Evolutionary conservation across 2,113 vertebrate genomes (phyloP).

Genomic region (Vimba vimba): DNA sequence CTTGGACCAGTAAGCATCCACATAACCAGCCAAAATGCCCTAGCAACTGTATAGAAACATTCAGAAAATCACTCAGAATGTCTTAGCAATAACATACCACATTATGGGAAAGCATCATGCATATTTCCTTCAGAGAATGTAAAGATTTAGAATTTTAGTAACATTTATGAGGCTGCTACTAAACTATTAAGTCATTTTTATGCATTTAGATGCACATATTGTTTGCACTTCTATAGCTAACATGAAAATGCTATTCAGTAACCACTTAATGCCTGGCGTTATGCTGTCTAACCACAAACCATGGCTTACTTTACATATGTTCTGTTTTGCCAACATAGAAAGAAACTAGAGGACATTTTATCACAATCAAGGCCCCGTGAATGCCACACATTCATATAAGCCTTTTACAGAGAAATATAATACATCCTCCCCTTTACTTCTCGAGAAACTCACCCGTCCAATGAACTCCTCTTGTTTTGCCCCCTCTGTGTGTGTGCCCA

Average conservation of each 20-base stretch:
- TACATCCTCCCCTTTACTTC: slow-evolving; percentile 13
- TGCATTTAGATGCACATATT: background rate
- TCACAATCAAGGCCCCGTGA: background rate
- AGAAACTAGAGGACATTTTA: slow-evolving; percentile 22
- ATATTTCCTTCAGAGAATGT: background rate
- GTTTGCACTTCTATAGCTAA: background rate
- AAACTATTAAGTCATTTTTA: background rate
- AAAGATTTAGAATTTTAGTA: background rate
- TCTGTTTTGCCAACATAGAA: slow-evolving; percentile 11
- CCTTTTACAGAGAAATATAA: slow-evolving; percentile 19
- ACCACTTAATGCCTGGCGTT: background rate
- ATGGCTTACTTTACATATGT: slow-evolving; percentile 14
- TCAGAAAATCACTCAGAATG: too few relatives aligned
- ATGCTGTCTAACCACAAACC: background rate
- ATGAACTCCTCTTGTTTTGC: background rate
- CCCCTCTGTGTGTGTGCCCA: slow-evolving; percentile 63
- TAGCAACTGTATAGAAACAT: too few relatives aligned
- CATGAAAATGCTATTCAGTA: background rate
- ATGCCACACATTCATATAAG: slow-evolving; percentile 33
- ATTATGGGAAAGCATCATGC: background rate
- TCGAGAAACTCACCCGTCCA: background rate
- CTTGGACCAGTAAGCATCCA: background rate
- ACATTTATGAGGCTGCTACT: background rate
- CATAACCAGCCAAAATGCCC: background rate
- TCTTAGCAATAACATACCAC: background rate